A percentile compares a stretch with the other conserved stretches of the same genome.
Evolutionary conservation across 1,140 invertebrate species (phyloP).

Genomic region (Drosophila setifemur): DNA sequence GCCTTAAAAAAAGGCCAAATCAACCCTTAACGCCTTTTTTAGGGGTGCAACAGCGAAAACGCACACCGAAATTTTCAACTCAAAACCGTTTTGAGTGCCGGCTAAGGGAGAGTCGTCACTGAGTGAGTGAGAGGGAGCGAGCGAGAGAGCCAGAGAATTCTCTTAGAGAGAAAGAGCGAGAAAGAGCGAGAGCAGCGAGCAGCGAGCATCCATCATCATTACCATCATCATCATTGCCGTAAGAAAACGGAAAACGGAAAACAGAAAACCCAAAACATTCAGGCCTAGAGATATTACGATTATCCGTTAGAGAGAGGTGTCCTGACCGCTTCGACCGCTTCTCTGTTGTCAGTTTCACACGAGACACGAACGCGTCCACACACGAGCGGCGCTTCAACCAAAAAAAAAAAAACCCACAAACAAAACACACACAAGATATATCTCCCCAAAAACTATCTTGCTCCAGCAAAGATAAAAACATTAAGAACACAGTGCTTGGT

Average conservation of each 20-base stretch:
- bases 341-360: slow-evolving; percentile 73
- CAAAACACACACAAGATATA: not conserved
- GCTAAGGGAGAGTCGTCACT: slow-evolving; percentile 40
- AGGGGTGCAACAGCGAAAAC: slow-evolving; percentile 62
- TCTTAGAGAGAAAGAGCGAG: not conserved
- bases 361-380: slow-evolving; percentile 80
- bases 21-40: slow-evolving; percentile 45
- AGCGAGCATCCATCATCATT: slow-evolving; percentile 35
- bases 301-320: slow-evolving; percentile 71
- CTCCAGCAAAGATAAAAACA: slow-evolving; percentile 3
- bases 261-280: slow-evolving; percentile 16
- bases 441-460: not conserved
- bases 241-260: not conserved
- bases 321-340: slow-evolving; percentile 56
- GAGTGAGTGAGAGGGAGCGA: not conserved
- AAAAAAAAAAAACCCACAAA: not conserved
- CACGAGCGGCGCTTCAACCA: slow-evolving; percentile 47
- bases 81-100: slow-evolving; percentile 69
- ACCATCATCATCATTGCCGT: slow-evolving; percentile 23
- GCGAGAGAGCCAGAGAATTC: not conserved
- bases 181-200: slow-evolving; percentile 19
- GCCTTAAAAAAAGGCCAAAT: slow-evolving; percentile 12
- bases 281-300: slow-evolving; percentile 57
- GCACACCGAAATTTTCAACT: slow-evolving; percentile 57
- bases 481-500: slow-evolving; percentile 13